Conservation (phyloP, 1,140 invertebrate genomes). For the Halyomorpha halys region DNA sequence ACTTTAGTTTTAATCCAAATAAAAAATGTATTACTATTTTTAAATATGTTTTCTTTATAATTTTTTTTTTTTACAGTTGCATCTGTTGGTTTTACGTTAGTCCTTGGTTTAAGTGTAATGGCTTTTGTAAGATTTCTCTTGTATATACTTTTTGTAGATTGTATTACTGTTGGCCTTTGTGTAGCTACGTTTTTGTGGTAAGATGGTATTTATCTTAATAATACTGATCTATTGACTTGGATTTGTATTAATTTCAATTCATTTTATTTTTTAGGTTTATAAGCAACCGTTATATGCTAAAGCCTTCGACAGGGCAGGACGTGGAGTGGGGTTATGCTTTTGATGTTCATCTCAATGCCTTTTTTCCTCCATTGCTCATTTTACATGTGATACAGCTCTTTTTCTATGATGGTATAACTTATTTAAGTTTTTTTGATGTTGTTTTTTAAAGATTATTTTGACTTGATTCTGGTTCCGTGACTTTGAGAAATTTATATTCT, state of each 20-base stretch:
- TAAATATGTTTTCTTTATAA: too few species aligned
- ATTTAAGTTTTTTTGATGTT: not conserved
- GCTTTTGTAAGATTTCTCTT: constrained; percentile 79
- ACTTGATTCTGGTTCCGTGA: too few species aligned
- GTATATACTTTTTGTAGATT: constrained; percentile 91
- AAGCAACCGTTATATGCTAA: constrained; percentile 77
- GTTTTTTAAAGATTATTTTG: too few species aligned
- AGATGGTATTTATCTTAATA: not conserved
- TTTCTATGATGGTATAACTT: constrained; percentile 69
- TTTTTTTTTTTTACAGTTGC: constrained; percentile 55
- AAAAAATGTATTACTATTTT: too few species aligned
- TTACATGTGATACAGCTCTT: constrained; percentile 87
- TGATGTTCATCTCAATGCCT: constrained; percentile 97
- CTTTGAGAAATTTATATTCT: too few species aligned
- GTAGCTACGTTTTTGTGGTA: constrained; percentile 56
- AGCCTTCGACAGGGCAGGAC: constrained; percentile 55
- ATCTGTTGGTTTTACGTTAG: constrained; percentile 78
- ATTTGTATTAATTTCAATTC: too few species aligned
- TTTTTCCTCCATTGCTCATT: constrained; percentile 88
- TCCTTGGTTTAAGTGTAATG: constrained; percentile 60
- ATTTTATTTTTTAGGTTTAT: constrained; percentile 55
- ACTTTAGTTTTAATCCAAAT: too few species aligned
- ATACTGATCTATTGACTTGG: too few species aligned
- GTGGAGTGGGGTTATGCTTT: constrained; percentile 99
- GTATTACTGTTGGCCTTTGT: constrained; percentile 74